Conservation (phyloP, 2,888 invertebrate genomes). For the Chrysodeixis includens region DNA sequence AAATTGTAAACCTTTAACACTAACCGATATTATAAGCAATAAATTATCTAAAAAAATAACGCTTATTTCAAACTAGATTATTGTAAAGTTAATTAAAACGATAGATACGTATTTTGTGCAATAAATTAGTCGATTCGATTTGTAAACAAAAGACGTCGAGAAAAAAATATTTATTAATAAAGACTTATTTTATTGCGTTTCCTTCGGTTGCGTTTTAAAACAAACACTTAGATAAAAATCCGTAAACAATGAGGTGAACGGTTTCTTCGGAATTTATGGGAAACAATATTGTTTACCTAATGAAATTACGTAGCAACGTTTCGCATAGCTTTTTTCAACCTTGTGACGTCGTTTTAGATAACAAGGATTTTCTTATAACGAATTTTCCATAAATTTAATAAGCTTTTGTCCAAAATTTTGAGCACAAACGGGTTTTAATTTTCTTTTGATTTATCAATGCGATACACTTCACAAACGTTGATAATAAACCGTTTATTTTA, state of each 20-base stretch:
- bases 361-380: constrained; percentile 18
- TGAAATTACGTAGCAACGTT: constrained; percentile 52
- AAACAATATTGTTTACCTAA: constrained; percentile 57
- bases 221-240: constrained; percentile 69
- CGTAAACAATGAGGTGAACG: constrained; percentile 74
- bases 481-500: constrained; percentile 8
- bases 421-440: neutral
- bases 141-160: constrained; percentile 78
- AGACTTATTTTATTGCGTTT: constrained; percentile 74
- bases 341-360: constrained; percentile 35
- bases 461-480: constrained; percentile 11
- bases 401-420: neutral
- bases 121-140: constrained; percentile 57
- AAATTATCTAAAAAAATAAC: constrained; percentile 70
- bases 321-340: constrained; percentile 41
- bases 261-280: constrained; percentile 63
- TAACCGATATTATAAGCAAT: constrained; percentile 65
- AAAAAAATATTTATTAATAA: constrained; percentile 69
- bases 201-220: constrained; percentile 67
- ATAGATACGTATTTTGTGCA: constrained; percentile 54
- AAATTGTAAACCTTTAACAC: constrained; percentile 59
- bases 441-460: neutral
- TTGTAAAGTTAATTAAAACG: constrained; percentile 70
- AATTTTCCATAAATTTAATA: constrained; percentile 15
- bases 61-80: constrained; percentile 52